Evolutionary conservation across 2,113 vertebrate genomes (phyloP).

Genomic region (Ctenomys sociabilis): DNA sequence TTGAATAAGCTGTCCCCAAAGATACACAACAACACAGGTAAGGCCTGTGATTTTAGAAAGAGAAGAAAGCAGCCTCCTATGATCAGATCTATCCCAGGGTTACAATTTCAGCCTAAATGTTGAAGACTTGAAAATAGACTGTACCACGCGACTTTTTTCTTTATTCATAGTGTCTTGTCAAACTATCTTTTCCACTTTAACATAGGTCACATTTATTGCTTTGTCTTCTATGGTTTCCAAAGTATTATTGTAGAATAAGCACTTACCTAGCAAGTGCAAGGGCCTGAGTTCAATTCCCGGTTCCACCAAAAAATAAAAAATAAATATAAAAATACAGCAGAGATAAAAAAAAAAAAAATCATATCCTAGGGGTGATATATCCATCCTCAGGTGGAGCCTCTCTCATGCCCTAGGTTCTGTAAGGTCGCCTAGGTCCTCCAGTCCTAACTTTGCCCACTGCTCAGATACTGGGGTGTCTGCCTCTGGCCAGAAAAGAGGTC

Average conservation of each 20-base stretch:
- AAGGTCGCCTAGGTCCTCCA: background rate
- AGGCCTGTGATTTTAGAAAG: rapidly evolving
- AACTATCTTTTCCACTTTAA: background rate
- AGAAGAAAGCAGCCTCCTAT: background rate
- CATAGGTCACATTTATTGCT: background rate
- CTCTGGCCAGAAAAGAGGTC: rapidly evolving
- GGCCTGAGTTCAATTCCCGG: too few relatives aligned
- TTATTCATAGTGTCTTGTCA: background rate
- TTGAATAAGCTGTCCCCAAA: background rate
- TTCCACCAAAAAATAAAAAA: too few relatives aligned
- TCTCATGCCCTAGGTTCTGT: rapidly evolving
- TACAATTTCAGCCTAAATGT: background rate
- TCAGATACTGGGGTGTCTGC: background rate
- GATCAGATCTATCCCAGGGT: background rate
- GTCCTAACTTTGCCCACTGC: background rate
- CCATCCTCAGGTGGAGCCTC: background rate
- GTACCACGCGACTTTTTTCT: background rate
- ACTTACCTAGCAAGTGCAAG: too few relatives aligned
- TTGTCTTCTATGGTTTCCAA: too few relatives aligned
- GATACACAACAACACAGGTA: background rate
- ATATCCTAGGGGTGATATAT: background rate
- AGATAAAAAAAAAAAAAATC: background rate
- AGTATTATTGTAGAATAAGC: too few relatives aligned
- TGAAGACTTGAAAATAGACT: background rate
- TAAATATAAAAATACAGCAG: background rate